Evolutionary conservation across 37 sponge, comb jelly and placozoan genomes (phyloP).

Genomic region (Eunapius fragilis): DNA sequence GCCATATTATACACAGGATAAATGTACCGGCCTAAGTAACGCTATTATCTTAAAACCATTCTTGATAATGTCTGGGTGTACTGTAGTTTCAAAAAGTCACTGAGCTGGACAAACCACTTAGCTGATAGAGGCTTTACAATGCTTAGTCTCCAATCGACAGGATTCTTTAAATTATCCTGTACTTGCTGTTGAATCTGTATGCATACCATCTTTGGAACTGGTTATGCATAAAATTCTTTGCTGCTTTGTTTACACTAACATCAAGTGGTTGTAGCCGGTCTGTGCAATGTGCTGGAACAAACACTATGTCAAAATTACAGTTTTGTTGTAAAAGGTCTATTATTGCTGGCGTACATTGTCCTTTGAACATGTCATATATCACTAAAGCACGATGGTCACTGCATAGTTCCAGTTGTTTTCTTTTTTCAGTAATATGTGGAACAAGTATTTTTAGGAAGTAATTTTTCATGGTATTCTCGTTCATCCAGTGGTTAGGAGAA

Average conservation of each 20-base stretch:
- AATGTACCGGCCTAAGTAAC: too few species aligned
- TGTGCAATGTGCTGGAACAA: constrained; percentile 61
- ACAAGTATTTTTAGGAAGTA: constrained; percentile 39
- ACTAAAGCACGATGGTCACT: constrained; percentile 43
- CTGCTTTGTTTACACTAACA: constrained; percentile 59
- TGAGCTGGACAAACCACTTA: constrained; percentile 58
- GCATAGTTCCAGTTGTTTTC: constrained; percentile 31
- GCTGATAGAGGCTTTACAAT: constrained; percentile 58
- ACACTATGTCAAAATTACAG: constrained; percentile 15
- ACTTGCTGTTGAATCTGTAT: constrained; percentile 37
- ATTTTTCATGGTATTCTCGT: constrained; percentile 50
- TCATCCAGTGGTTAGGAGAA: constrained; percentile 58
- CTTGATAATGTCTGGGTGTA: constrained; percentile 18
- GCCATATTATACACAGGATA: too few species aligned
- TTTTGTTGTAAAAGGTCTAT: constrained; percentile 23
- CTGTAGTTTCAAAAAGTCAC: constrained; percentile 43
- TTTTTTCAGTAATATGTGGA: constrained; percentile 42
- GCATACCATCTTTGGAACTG: constrained; percentile 61
- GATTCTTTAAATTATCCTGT: not conserved
- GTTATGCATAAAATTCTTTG: constrained; percentile 48
- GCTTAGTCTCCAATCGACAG: not conserved
- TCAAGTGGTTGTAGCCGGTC: constrained; percentile 63
- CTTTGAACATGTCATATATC: constrained; percentile 60
- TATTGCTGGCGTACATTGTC: constrained; percentile 23
- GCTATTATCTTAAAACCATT: too few species aligned